Percentiles rank a stretch among this genome's conserved stretches.
Conservation (phyloP, 2,113 vertebrate genomes). For the rabbit (Oryctolagus cuniculus) region DNA sequence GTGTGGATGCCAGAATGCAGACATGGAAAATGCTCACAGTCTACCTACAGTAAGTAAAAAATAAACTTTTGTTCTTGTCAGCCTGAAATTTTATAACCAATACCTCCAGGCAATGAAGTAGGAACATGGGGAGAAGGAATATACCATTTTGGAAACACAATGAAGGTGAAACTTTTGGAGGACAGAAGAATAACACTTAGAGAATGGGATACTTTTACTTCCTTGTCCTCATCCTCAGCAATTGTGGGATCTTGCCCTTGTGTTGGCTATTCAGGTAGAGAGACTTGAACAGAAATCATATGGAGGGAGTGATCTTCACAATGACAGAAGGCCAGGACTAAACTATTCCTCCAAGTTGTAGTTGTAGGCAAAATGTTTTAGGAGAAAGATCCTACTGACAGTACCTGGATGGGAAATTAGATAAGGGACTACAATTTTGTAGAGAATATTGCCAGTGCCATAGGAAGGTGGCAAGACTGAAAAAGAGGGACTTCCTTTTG, state of each 20-base stretch:
- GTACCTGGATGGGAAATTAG: too few species aligned
- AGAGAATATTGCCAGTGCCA: background rate
- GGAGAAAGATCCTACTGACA: background rate
- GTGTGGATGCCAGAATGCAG: background rate
- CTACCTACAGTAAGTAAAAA: background rate
- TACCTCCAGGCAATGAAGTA: background rate
- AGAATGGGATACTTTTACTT: background rate
- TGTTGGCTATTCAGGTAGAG: background rate
- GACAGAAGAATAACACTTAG: background rate
- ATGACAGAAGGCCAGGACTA: background rate
- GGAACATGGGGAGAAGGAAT: background rate
- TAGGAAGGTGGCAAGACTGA: background rate
- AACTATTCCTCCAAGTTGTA: background rate
- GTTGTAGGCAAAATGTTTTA: background rate
- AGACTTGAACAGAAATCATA: background rate
- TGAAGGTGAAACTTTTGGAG: background rate
- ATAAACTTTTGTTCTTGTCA: background rate
- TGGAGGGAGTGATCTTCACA: background rate
- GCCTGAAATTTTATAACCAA: background rate
- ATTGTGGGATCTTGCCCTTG: background rate
- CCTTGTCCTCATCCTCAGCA: background rate
- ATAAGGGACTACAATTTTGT: background rate
- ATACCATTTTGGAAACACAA: background rate
- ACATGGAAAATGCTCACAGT: background rate
- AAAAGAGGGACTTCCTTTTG: background rate